A percentile compares a stretch with the other conserved stretches of the same genome.
phyloP scores from a whole-genome alignment of 1,140 invertebrate genomes.

The Drepana arcuata region DNA sequence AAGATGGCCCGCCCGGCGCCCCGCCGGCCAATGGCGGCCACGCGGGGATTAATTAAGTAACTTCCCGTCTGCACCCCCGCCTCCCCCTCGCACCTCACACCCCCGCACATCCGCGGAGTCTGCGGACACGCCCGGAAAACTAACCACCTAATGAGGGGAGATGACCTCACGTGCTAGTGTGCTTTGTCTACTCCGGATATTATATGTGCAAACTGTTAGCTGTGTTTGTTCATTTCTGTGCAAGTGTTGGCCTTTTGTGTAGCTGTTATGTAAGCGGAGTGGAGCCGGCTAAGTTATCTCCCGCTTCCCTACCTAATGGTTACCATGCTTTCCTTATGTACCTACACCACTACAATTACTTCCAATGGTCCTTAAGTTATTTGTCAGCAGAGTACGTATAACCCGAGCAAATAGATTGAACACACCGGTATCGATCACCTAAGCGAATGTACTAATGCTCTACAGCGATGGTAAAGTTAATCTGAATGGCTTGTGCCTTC shows the following conservation, averaged over 20 bases:
- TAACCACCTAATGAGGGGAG: conserved; percentile 71
- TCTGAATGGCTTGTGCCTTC: too few relatives aligned
- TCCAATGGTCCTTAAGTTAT: too few relatives aligned
- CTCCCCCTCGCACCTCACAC: conserved; percentile 21
- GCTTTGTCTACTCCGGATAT: conserved; percentile 62
- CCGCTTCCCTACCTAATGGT: too few relatives aligned
- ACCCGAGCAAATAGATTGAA: too few relatives aligned
- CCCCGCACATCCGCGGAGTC: conserved; percentile 50
- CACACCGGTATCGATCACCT: too few relatives aligned
- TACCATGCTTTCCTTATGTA: too few relatives aligned
- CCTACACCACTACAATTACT: too few relatives aligned
- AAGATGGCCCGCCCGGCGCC: conserved; percentile 36
- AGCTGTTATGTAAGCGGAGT: conserved; percentile 50
- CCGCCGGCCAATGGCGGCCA: conserved; percentile 60
- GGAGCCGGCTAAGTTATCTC: too few relatives aligned
- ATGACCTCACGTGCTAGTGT: conserved; percentile 67
- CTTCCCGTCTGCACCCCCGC: conserved; percentile 40
- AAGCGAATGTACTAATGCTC: too few relatives aligned
- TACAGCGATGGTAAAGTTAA: too few relatives aligned
- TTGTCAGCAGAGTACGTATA: too few relatives aligned
- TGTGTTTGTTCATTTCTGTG: conserved; percentile 40
- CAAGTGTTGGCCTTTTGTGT: conserved; percentile 49
- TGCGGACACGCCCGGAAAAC: conserved; percentile 70
- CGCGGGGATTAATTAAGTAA: conserved; percentile 67
- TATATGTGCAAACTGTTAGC: conserved; percentile 57